Conservation (phyloP, 2,888 invertebrate species). For the Choreutis nemorana region DNA sequence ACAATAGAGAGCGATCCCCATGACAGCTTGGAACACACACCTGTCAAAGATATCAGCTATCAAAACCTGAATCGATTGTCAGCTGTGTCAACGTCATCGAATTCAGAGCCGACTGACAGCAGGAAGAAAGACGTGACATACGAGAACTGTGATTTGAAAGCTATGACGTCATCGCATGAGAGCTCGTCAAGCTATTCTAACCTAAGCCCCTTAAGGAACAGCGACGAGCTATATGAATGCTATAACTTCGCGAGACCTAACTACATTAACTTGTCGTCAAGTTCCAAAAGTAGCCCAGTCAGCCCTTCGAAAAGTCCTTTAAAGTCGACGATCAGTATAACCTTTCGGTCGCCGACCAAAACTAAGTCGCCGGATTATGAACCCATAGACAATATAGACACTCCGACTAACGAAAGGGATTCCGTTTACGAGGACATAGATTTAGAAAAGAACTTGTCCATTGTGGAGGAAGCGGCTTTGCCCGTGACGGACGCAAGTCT, state of each 20-base stretch:
- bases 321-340: conserved; percentile 77
- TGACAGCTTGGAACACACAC: conserved; percentile 41
- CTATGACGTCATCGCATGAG: conserved; percentile 58
- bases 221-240: conserved; percentile 43
- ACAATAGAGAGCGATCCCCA: conserved; percentile 14
- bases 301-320: conserved; percentile 64
- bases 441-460: conserved; percentile 49
- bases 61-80: conserved; percentile 57
- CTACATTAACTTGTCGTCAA: conserved; percentile 53
- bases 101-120: conserved; percentile 32
- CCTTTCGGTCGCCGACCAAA: conserved; percentile 71
- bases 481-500: conserved; percentile 64
- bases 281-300: conserved; percentile 48
- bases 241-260: conserved; percentile 48
- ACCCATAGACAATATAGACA: conserved; percentile 38
- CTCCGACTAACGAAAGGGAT: conserved; percentile 54
- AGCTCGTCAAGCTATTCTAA: conserved; percentile 53
- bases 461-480: conserved; percentile 62
- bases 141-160: conserved; percentile 25
- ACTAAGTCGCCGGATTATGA: conserved; percentile 49
- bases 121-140: conserved; percentile 21
- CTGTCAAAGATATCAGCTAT: conserved; percentile 54
- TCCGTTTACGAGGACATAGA: conserved; percentile 69
- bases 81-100: conserved; percentile 47
- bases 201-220: conserved; percentile 32